Conservation (phyloP, 2,888 invertebrate species). For the Amiota mariae region DNA sequence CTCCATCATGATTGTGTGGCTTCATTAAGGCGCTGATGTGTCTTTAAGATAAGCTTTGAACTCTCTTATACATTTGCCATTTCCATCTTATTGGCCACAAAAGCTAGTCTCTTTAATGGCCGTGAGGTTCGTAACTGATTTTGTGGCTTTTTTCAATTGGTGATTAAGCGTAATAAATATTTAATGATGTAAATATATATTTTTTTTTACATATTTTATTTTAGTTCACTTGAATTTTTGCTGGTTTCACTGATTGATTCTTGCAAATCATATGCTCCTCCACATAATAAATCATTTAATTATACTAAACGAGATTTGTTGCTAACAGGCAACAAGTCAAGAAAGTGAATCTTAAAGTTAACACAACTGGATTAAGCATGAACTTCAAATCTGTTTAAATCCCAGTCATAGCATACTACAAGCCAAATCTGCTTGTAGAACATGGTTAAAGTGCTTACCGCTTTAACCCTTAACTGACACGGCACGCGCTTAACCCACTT, state of each 20-base stretch:
- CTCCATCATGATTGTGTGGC: slow-evolving; percentile 38
- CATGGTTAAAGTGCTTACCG: slow-evolving; percentile 13
- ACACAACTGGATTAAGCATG: too few relatives aligned
- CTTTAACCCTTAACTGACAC: slow-evolving; percentile 8
- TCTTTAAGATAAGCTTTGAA: slow-evolving; percentile 53
- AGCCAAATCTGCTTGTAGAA: slow-evolving; percentile 13
- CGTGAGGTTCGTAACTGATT: too few relatives aligned
- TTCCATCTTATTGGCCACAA: too few relatives aligned
- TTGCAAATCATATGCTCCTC: too few relatives aligned
- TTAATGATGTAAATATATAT: background rate
- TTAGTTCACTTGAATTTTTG: too few relatives aligned
- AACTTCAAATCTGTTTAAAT: slow-evolving; percentile 9
- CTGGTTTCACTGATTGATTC: too few relatives aligned
- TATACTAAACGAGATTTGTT: too few relatives aligned
- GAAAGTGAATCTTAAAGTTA: too few relatives aligned
- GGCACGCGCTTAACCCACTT: slow-evolving; percentile 4
- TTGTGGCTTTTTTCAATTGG: slow-evolving; percentile 22
- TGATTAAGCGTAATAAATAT: slow-evolving; percentile 3
- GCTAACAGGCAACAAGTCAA: too few relatives aligned
- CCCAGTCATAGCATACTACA: slow-evolving; percentile 2
- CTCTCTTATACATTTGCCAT: background rate
- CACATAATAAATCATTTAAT: too few relatives aligned
- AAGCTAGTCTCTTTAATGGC: too few relatives aligned
- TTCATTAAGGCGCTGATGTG: slow-evolving; percentile 60
- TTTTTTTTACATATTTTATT: too few relatives aligned